Base-by-base conservation (phyloP, 2,113 vertebrate species). In the Periophthalmus modestus region DNA sequence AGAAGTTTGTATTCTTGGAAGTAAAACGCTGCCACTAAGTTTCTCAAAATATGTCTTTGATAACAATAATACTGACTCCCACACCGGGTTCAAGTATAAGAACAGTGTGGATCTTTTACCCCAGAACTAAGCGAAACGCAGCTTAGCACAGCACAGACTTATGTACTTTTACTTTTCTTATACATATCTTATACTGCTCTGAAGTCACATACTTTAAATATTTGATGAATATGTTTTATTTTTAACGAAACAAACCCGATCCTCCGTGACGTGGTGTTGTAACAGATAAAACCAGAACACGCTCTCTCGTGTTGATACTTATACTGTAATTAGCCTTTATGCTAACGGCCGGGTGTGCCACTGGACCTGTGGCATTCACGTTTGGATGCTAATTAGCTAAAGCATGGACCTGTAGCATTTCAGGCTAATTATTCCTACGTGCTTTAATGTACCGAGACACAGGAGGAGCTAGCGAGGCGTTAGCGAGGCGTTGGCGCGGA, bases 401-500 rank as follows among this genome's bases (percentile, higher is more conserved):
- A 24, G 79, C 79, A 57, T 62, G 71, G 81, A 87, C 83, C 81
- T 69, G 75, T 52, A 54, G 65, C 54, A 21, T 54, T 68, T 24
- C 14, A 58, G 21, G 58, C 54, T 82, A 79, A 79, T 87, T 81
- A 74, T 62, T n/a, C n/a, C n/a, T n/a, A n/a, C n/a, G n/a, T 73
- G 69, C 63, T 65, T 46, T 71, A 36, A 81, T 78, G 54, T 50
- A 66, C 67, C 79, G n/a, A n/a, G 47, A 74, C 78, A 36, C 52
- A 43, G 5, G 9, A 9, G 36, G 36, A 39, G 21, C 4, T 48
- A 50, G 28, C 28, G 28, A 66, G 46, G 65, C 74, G 63, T 47
- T 6, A 0, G 46, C 33, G 16, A 13, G 57, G n/a, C 23, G 61
- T 58, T 24, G n/a, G n/a, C n/a, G n/a, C n/a, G n/a, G n/a, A n/a